Percentiles rank a stretch among this genome's conserved stretches.
Conservation (phyloP, 1,140 invertebrate species). For the Drosophila nasuta region DNA sequence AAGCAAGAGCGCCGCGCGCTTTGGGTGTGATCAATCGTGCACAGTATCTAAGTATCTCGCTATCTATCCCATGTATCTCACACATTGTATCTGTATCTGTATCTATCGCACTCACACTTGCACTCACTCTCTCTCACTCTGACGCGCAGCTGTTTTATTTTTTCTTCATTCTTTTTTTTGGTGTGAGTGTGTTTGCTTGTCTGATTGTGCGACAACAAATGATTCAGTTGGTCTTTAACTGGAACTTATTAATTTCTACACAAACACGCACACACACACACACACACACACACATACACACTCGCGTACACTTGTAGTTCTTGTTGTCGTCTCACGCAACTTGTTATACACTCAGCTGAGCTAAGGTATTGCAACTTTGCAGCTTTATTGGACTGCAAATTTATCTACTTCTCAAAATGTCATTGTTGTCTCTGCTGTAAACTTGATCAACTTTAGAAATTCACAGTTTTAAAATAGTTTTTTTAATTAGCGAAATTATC, state of each 20-base stretch:
- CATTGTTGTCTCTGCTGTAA: too few species aligned
- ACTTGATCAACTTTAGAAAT: too few species aligned
- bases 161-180: constrained; percentile 4
- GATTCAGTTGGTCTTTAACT: constrained; percentile 67
- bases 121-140: not conserved
- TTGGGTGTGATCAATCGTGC: constrained; percentile 18
- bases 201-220: constrained; percentile 63
- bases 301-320: constrained; percentile 12
- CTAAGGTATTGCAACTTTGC: not conserved
- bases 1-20: not conserved
- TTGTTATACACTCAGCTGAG: constrained; percentile 6
- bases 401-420: too few species aligned
- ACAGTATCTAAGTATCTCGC: constrained; percentile 1
- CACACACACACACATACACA: not conserved
- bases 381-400: too few species aligned
- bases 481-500: too few species aligned
- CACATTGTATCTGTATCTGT: not conserved
- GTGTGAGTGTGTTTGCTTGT: constrained; percentile 52
- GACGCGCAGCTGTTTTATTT: constrained; percentile 34
- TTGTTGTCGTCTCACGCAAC: constrained; percentile 48
- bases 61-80: not conserved
- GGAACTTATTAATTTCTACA: constrained; percentile 64
- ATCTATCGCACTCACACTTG: not conserved
- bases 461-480: too few species aligned
- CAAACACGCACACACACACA: constrained; percentile 27